These are phyloP conservation scores for Bagarius yarrelli DNA, from an alignment of 2,113 vertebrate species.

Conservation along the genomic window DNA sequence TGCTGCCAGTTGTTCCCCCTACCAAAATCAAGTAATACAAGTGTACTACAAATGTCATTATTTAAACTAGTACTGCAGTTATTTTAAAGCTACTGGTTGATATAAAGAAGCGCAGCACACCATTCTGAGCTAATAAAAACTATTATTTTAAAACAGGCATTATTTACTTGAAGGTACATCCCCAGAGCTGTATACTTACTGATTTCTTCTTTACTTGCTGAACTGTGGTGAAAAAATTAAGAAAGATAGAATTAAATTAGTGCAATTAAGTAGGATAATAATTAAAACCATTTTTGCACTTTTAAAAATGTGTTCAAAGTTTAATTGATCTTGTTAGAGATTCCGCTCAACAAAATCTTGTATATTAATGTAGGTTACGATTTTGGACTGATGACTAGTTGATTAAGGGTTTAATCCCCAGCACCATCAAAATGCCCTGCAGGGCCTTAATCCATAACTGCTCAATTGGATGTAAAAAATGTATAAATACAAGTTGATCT, in stretches of 20 bases:
- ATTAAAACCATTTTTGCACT: neutral
- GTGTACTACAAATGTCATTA: neutral
- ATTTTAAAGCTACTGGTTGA: neutral
- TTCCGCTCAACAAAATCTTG: neutral
- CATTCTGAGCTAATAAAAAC: neutral
- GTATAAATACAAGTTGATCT: too few species aligned
- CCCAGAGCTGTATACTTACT: constrained; percentile 75
- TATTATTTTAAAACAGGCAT: neutral
- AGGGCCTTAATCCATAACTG: too few species aligned
- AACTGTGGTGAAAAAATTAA: constrained; percentile 80
- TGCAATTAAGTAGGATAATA: constrained; percentile 70
- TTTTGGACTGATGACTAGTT: too few species aligned
- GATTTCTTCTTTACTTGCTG: constrained; percentile 99
- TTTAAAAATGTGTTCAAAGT: neutral
- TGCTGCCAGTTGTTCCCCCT: constrained; percentile 94
- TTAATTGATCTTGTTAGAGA: neutral
- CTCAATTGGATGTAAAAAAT: too few species aligned
- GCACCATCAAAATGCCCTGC: too few species aligned
- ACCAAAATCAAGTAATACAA: constrained; percentile 35
- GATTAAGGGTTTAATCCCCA: too few species aligned
- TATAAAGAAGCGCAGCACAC: neutral
- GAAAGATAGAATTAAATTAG: constrained; percentile 74
- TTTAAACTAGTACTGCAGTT: neutral
- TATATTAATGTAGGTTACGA: constrained; percentile 12
- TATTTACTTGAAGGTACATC: neutral